phyloP scores from a whole-genome alignment of 1,140 invertebrate genomes.

The Apis dorsata region DNA sequence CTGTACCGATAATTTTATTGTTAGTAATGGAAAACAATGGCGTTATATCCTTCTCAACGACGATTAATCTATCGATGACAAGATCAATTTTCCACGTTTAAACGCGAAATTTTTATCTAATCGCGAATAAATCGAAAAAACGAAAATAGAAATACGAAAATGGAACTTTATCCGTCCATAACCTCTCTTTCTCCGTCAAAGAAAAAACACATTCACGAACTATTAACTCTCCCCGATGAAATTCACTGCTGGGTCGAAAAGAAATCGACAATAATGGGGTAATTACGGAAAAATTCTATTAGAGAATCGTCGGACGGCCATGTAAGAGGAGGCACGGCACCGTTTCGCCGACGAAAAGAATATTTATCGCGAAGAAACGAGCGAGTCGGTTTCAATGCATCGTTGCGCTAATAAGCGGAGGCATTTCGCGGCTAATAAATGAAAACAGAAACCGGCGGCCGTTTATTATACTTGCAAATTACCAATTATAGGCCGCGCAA shows the following conservation, averaged over 20 bases:
- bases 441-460: constrained; percentile 67
- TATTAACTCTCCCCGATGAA: too few relatives aligned
- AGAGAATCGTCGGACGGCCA: too few relatives aligned
- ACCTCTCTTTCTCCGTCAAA: too few relatives aligned
- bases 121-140: too few relatives aligned
- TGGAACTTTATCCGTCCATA: too few relatives aligned
- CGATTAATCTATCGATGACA: not conserved
- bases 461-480: constrained; percentile 75
- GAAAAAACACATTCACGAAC: too few relatives aligned
- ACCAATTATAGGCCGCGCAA: constrained; percentile 66
- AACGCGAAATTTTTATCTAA: not conserved
- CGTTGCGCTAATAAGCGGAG: constrained; percentile 71
- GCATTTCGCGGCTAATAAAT: constrained; percentile 74
- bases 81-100: not conserved
- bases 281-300: too few relatives aligned
- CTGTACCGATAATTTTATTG: not conserved
- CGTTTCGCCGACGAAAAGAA: constrained; percentile 9
- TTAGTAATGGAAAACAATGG: not conserved
- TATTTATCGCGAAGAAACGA: constrained; percentile 30
- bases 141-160: too few relatives aligned
- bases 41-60: not conserved
- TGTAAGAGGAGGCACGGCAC: not conserved
- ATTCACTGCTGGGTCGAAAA: too few relatives aligned
- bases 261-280: too few relatives aligned
- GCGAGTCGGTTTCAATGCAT: constrained; percentile 66